Percentiles rank a stretch among this genome's conserved stretches.
phyloP scores from a whole-genome alignment of 1,140 invertebrate genomes.

The Sarcophaga bullata region DNA sequence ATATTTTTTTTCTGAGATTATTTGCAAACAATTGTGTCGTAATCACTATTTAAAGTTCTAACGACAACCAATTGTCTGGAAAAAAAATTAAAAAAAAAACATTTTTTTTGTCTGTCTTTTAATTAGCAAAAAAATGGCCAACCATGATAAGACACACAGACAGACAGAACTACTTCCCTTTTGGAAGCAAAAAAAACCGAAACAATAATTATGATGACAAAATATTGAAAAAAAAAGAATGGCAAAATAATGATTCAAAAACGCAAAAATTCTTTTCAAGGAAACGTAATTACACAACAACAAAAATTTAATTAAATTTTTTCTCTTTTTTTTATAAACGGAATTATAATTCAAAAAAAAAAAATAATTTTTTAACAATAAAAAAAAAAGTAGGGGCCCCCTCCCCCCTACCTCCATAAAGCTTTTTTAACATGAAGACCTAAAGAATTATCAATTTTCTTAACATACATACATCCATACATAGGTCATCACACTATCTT shows the following conservation, averaged over 20 bases:
- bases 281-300: not conserved
- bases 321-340: no score
- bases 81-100: no score
- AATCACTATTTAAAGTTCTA: constrained; percentile 32
- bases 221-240: not conserved
- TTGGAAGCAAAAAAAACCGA: not conserved
- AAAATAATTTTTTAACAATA: no score
- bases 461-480: no score
- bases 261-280: constrained; percentile 3
- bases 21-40: constrained; percentile 3
- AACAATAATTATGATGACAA: not conserved
- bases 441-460: no score
- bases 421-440: no score
- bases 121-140: constrained; percentile 1
- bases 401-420: no score
- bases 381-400: no score
- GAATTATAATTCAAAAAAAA: no score
- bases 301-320: not conserved
- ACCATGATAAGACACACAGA: constrained; percentile 13
- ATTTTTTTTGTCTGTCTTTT: no score
- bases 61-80: not conserved
- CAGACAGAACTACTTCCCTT: not conserved
- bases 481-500: no score
- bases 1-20: not conserved
- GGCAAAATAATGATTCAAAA: not conserved